These are phyloP conservation scores for Drosophila pegasa DNA, from an alignment of 2,888 invertebrate genomes.

Conservation along the genomic window DNA sequence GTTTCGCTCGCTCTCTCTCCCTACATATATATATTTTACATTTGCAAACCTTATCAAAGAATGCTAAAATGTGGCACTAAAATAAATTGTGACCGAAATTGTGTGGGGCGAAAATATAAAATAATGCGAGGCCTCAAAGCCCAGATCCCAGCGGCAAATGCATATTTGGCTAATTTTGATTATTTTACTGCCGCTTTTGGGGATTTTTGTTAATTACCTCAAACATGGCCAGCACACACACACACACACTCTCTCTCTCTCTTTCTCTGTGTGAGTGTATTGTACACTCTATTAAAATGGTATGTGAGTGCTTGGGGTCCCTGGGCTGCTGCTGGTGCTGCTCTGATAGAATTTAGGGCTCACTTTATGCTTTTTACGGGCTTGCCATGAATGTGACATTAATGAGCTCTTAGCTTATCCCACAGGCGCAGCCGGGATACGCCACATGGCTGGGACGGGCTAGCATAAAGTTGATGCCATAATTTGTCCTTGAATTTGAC, in stretches of 20 bases:
- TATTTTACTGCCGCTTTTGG: slow-evolving; percentile 71
- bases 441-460: slow-evolving; percentile 2
- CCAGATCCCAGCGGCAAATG: slow-evolving; percentile 47
- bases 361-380: slow-evolving; percentile 67
- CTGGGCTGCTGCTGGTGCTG: slow-evolving; percentile 29
- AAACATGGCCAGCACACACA: slow-evolving; percentile 30
- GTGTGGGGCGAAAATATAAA: slow-evolving; percentile 14
- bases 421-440: slow-evolving; percentile 58
- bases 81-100: slow-evolving; percentile 45
- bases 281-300: slow-evolving; percentile 70
- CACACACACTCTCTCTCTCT: slow-evolving; percentile 33
- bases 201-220: slow-evolving; percentile 71
- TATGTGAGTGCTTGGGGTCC: slow-evolving; percentile 34
- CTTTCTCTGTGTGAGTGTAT: slow-evolving; percentile 19
- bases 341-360: slow-evolving; percentile 71
- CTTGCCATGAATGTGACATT: slow-evolving; percentile 77
- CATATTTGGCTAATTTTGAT: slow-evolving; percentile 74
- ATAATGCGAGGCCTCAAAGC: slow-evolving; percentile 37
- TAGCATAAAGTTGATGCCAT: slow-evolving; percentile 64
- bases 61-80: slow-evolving; percentile 36
- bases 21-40: slow-evolving; percentile 14
- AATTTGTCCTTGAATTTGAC: slow-evolving; percentile 74
- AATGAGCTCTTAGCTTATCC: slow-evolving; percentile 79
- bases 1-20: too few species aligned
- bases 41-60: slow-evolving; percentile 24